Conservation (phyloP, 2,113 vertebrate species). For the Lophura nycthemera region DNA sequence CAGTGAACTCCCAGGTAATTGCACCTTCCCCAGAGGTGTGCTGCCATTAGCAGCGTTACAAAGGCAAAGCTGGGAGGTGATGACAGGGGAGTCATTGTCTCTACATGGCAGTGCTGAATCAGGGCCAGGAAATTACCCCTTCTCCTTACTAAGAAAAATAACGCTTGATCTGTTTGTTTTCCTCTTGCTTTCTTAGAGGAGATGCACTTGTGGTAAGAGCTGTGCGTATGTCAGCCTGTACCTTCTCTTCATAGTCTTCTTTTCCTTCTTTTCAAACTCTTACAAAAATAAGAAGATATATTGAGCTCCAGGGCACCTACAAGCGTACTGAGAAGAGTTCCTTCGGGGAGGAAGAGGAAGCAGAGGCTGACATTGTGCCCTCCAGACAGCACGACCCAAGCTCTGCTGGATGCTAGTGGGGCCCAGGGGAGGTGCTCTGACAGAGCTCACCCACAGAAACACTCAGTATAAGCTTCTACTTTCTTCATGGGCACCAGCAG, state of each 20-base stretch:
- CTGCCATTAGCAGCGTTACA: background rate
- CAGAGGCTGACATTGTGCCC: background rate
- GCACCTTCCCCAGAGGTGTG: conserved; percentile 37
- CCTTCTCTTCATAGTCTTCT: background rate
- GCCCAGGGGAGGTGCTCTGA: background rate
- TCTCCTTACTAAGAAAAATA: background rate
- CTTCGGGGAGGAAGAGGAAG: background rate
- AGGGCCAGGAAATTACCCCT: conserved; percentile 30
- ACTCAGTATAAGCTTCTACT: background rate
- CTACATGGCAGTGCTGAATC: background rate
- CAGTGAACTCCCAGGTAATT: conserved; percentile 59
- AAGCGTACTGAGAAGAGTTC: background rate
- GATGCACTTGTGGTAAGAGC: background rate
- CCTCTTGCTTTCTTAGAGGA: background rate
- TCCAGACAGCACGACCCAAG: background rate
- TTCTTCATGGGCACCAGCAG: background rate
- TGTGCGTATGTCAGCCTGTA: rapidly evolving
- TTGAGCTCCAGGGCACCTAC: background rate
- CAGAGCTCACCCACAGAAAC: background rate
- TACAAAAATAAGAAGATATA: background rate
- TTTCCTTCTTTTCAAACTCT: background rate
- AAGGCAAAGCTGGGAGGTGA: background rate
- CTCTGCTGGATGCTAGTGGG: background rate
- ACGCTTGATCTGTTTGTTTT: background rate
- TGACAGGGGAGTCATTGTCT: conserved; percentile 19